Evolutionary conservation across 2,113 vertebrate species (phyloP).

Genomic region (Ranitomeya imitator): DNA sequence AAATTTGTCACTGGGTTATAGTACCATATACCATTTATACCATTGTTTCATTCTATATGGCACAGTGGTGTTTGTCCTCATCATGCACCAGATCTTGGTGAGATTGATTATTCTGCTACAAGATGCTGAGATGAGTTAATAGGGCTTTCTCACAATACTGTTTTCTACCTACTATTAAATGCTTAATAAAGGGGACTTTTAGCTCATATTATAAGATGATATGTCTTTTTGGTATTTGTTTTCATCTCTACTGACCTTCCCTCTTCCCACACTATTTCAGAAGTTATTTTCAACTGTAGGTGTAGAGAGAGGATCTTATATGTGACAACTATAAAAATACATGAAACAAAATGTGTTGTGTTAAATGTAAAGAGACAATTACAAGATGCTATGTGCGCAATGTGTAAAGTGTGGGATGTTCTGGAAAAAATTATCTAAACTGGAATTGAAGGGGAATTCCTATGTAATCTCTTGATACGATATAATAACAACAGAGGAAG

Average conservation of each 20-base stretch:
- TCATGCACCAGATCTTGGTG: no score
- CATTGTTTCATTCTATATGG: no score
- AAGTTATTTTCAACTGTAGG: background rate
- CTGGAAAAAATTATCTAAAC: background rate
- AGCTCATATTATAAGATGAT: background rate
- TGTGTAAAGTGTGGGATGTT: conserved; percentile 20
- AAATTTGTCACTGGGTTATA: no score
- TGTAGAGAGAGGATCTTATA: conserved; percentile 6
- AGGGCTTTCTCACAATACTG: background rate
- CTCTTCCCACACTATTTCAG: background rate
- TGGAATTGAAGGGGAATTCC: background rate
- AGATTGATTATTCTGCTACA: background rate
- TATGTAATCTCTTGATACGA: background rate
- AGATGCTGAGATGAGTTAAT: background rate
- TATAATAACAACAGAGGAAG: background rate
- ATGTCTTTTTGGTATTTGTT: background rate
- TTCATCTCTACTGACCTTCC: background rate
- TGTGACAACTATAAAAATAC: background rate
- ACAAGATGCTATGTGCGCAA: background rate
- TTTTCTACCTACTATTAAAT: background rate
- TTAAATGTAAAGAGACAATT: background rate
- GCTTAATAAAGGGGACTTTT: background rate
- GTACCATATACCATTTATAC: no score
- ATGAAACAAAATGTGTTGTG: background rate
- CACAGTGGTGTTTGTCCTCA: no score